Evolutionary conservation across 2,113 vertebrate genomes (phyloP).

Genomic region (Oryzias celebensis): DNA sequence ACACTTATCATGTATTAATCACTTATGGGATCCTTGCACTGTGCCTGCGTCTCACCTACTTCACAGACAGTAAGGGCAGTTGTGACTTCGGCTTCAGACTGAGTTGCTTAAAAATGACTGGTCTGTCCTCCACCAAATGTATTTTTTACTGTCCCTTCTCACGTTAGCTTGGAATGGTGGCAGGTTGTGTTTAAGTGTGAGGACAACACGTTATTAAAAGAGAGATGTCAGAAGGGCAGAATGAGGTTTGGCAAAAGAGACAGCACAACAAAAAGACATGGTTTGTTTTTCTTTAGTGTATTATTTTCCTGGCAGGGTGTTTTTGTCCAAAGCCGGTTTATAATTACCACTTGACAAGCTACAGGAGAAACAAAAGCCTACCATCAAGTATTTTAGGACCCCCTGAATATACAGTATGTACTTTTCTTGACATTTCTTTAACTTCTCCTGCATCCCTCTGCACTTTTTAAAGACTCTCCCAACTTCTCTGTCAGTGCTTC

Average conservation of each 20-base stretch:
- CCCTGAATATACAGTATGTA: constrained; percentile 1
- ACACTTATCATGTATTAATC: no score
- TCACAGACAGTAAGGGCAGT: no score
- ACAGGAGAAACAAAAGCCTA: constrained; percentile 12
- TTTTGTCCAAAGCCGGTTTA: constrained; percentile 28
- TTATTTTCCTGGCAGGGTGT: constrained; percentile 52
- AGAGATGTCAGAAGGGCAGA: constrained; percentile 27
- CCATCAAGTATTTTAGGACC: constrained; percentile 5
- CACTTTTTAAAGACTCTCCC: not conserved
- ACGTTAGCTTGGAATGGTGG: constrained; percentile 18
- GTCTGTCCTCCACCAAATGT: not conserved
- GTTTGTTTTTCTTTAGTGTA: constrained; percentile 17
- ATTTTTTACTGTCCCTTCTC: constrained; percentile 16
- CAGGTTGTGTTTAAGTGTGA: constrained; percentile 37
- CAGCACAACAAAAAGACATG: constrained; percentile 16
- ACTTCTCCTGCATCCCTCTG: not conserved
- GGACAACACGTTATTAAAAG: constrained; percentile 12
- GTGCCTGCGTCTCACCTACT: no score
- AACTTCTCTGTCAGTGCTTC: not conserved
- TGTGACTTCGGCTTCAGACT: no score
- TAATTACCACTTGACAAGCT: constrained; percentile 34
- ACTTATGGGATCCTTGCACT: no score
- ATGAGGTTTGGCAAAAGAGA: constrained; percentile 9
- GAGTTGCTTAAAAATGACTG: no score
- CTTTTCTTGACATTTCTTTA: not conserved